Evolutionary conservation across 2,888 invertebrate genomes (phyloP).

Genomic region (Tinea pellionella): DNA sequence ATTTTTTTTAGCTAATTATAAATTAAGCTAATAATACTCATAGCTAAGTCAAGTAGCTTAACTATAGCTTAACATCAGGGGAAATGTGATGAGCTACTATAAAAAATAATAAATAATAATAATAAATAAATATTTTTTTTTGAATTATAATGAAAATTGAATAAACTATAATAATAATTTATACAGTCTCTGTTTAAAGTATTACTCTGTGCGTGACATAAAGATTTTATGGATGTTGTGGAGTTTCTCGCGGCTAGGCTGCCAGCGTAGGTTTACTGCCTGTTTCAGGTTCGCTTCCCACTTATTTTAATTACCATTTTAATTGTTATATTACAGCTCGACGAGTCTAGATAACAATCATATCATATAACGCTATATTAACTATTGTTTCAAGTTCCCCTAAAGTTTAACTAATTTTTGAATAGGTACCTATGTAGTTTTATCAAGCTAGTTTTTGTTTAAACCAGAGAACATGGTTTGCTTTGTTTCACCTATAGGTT

Average conservation of each 20-base stretch:
- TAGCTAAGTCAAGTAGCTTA: too few species aligned
- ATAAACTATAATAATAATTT: too few species aligned
- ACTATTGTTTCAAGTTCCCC: constrained; percentile 35
- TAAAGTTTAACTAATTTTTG: background rate
- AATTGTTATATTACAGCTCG: constrained; percentile 38
- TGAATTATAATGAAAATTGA: too few species aligned
- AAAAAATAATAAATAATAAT: too few species aligned
- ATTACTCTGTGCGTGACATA: constrained; percentile 32
- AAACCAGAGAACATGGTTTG: background rate
- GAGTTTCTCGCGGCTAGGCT: constrained; percentile 31
- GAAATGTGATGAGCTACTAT: too few species aligned
- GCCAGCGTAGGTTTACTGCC: constrained; percentile 29
- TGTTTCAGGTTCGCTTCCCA: constrained; percentile 33
- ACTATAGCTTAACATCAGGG: too few species aligned
- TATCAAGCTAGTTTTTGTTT: background rate
- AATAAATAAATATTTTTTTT: too few species aligned
- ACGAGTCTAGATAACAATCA: constrained; percentile 38
- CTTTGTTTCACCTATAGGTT: background rate
- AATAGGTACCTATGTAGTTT: background rate
- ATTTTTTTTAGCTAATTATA: too few species aligned
- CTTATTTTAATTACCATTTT: constrained; percentile 59
- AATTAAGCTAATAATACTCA: too few species aligned
- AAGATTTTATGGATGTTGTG: constrained; percentile 49
- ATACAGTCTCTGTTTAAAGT: background rate
- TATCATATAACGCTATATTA: constrained; percentile 27